phyloP scores from a whole-genome alignment of 2,888 invertebrate genomes.

The Euproctis similis region DNA sequence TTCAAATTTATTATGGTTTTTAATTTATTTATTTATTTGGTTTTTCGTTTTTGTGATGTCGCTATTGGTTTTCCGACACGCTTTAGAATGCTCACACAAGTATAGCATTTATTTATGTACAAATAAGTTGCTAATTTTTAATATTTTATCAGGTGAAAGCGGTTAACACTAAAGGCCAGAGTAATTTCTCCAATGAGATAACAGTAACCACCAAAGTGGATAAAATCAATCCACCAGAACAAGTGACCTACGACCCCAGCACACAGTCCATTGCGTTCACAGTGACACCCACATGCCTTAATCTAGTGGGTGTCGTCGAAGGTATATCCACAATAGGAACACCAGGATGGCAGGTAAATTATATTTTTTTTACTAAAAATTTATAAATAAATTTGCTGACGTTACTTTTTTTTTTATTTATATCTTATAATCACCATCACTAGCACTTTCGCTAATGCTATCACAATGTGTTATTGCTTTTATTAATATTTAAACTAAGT shows the following conservation, averaged over 20 bases:
- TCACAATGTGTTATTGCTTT: conserved; percentile 5
- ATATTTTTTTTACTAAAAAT: not conserved
- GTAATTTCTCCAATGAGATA: conserved; percentile 90
- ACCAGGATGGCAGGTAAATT: conserved; percentile 57
- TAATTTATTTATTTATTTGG: conserved; percentile 24
- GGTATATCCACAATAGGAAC: conserved; percentile 67
- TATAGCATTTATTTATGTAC: not conserved
- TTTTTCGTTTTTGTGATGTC: conserved; percentile 36
- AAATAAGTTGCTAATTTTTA: conserved; percentile 9
- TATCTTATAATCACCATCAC: conserved; percentile 3
- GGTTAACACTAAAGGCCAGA: conserved; percentile 89
- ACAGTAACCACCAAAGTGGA: conserved; percentile 89
- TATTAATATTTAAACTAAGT: too few species aligned
- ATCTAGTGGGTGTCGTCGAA: conserved; percentile 85
- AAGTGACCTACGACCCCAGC: conserved; percentile 88
- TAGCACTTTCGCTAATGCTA: conserved; percentile 6
- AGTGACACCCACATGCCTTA: conserved; percentile 85
- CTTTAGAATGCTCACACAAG: conserved; percentile 32
- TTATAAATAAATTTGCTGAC: too few species aligned
- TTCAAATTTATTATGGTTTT: too few species aligned
- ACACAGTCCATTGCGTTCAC: conserved; percentile 85
- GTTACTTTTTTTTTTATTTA: not conserved
- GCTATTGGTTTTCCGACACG: conserved; percentile 35
- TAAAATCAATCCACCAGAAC: conserved; percentile 85
- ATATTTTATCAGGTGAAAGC: conserved; percentile 81